Conservation (phyloP, 1,140 invertebrate species). For the Protaetia brevitarsis region DNA sequence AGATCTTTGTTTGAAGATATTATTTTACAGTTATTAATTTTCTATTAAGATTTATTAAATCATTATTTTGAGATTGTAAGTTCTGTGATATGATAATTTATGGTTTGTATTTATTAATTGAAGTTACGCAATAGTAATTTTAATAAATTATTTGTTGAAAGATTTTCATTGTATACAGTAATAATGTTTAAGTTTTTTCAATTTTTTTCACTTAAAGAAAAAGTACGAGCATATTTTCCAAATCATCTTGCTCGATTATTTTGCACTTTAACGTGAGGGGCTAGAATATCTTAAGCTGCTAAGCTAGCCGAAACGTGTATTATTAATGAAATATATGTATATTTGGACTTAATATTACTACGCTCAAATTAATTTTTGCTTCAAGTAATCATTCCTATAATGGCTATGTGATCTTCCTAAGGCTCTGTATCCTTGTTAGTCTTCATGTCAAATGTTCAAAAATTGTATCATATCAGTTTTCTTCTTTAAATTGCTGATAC, state of each 20-base stretch:
- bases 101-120: not conserved
- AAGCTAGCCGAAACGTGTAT: too few relatives aligned
- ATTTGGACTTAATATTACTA: not conserved
- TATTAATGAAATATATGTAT: not conserved
- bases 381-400: not conserved
- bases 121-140: too few relatives aligned
- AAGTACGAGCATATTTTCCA: too few relatives aligned
- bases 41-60: not conserved
- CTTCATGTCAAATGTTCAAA: not conserved
- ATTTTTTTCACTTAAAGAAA: too few relatives aligned
- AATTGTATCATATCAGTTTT: not conserved
- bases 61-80: not conserved
- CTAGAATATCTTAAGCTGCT: too few relatives aligned
- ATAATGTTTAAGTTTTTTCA: too few relatives aligned
- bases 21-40: not conserved
- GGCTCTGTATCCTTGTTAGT: not conserved
- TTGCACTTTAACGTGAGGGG: too few relatives aligned
- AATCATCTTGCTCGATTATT: too few relatives aligned
- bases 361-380: not conserved
- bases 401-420: not conserved
- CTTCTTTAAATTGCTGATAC: not conserved
- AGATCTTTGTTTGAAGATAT: too few relatives aligned
- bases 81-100: constrained; percentile 6
- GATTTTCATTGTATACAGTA: too few relatives aligned
- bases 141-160: too few relatives aligned